phyloP scores from a whole-genome alignment of 1,140 invertebrate species.

The Temnothorax longispinosus region DNA sequence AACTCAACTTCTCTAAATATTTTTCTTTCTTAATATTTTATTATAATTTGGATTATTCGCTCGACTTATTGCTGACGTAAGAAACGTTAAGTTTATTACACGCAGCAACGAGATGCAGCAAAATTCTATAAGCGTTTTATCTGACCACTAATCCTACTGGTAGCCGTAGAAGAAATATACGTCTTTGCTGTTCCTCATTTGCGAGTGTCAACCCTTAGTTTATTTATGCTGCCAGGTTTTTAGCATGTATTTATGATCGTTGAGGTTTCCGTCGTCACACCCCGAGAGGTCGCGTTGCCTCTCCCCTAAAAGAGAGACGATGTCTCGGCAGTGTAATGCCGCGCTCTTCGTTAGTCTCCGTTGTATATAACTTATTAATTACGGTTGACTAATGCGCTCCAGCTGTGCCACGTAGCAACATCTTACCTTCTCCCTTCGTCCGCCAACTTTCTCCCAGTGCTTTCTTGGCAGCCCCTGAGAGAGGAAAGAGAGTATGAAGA shows the following conservation, averaged over 20 bases:
- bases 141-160: conserved; percentile 14
- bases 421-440: conserved; percentile 47
- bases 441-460: conserved; percentile 56
- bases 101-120: background rate
- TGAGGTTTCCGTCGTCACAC: conserved; percentile 66
- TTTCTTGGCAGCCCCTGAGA: conserved; percentile 58
- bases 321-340: conserved; percentile 41
- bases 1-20: background rate
- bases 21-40: background rate
- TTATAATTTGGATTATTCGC: background rate
- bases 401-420: conserved; percentile 72
- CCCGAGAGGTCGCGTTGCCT: conserved; percentile 45
- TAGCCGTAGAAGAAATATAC: conserved; percentile 27
- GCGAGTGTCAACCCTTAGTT: conserved; percentile 59
- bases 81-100: conserved; percentile 27
- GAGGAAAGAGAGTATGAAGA: conserved; percentile 57
- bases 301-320: conserved; percentile 44
- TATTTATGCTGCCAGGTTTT: conserved; percentile 69
- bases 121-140: conserved; percentile 30
- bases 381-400: conserved; percentile 76
- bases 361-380: conserved; percentile 77
- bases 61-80: background rate
- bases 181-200: conserved; percentile 66
- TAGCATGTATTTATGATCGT: conserved; percentile 68
- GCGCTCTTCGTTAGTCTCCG: conserved; percentile 69